Conservation (phyloP, 2,888 invertebrate species). For the Erebia ligea region DNA sequence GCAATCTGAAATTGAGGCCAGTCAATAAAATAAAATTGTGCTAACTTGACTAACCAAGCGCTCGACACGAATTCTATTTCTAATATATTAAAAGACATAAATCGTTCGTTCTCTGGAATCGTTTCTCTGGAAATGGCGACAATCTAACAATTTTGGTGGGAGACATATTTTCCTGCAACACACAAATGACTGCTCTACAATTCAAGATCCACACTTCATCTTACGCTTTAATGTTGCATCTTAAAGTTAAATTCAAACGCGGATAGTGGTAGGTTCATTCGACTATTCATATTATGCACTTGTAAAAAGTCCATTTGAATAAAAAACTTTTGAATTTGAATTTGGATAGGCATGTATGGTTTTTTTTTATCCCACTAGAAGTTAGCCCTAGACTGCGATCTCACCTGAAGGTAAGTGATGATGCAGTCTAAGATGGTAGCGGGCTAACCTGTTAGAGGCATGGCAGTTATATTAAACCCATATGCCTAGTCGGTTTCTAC, state of each 20-base stretch:
- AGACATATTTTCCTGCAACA: neutral
- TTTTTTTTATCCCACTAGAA: neutral
- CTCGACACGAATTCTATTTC: slow-evolving; percentile 2
- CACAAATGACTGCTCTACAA: neutral
- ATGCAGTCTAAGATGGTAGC: no score
- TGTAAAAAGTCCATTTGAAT: no score
- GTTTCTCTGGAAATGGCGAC: slow-evolving; percentile 10
- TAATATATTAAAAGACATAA: slow-evolving; percentile 22
- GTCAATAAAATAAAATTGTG: neutral
- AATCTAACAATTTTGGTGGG: slow-evolving; percentile 2
- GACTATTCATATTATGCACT: no score
- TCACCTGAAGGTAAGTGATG: no score
- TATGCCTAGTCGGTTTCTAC: no score
- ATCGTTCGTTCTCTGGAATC: no score
- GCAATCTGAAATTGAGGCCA: neutral
- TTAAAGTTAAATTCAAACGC: neutral
- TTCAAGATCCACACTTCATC: slow-evolving; percentile 6
- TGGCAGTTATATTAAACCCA: neutral
- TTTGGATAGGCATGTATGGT: neutral
- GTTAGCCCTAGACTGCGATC: no score
- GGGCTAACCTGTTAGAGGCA: no score
- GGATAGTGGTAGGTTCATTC: no score
- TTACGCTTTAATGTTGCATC: neutral
- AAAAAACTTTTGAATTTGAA: no score
- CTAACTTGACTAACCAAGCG: neutral